phyloP scores from a whole-genome alignment of 2,888 invertebrate species.

The Pseudeuparius sepicola region DNA sequence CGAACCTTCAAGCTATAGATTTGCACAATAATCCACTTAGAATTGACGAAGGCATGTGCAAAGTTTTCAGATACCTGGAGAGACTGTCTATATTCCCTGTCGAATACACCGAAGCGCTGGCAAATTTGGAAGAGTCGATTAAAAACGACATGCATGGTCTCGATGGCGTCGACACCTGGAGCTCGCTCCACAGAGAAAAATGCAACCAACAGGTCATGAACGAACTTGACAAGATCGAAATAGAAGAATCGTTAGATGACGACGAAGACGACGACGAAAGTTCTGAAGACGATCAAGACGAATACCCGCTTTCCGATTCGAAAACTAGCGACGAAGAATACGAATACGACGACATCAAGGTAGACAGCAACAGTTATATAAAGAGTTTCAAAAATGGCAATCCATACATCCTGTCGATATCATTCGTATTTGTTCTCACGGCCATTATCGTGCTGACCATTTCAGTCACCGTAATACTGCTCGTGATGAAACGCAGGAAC shows the following conservation, averaged over 20 bases:
- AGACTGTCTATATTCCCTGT: conserved; percentile 48
- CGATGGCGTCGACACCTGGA: conserved; percentile 23
- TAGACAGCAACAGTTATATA: conserved; percentile 28
- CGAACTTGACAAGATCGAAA: conserved; percentile 30
- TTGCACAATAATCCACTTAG: conserved; percentile 56
- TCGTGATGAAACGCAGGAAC: conserved; percentile 32
- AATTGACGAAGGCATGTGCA: conserved; percentile 58
- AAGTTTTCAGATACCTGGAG: conserved; percentile 55
- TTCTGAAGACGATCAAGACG: conserved; percentile 18
- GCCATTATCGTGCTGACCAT: conserved; percentile 44
- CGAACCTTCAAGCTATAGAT: conserved; percentile 49
- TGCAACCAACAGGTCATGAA: conserved; percentile 20
- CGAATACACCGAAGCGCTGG: conserved; percentile 25
- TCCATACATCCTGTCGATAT: conserved; percentile 33
- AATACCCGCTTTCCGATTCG: too few relatives aligned
- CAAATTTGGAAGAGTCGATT: conserved; percentile 23
- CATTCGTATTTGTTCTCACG: conserved; percentile 48
- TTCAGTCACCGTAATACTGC: conserved; percentile 34
- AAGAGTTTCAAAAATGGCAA: too few relatives aligned
- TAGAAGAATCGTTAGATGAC: conserved; percentile 29
- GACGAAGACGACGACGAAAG: conserved; percentile 36
- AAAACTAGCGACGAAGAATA: conserved; percentile 16
- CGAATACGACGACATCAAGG: conserved; percentile 24
- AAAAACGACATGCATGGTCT: conserved; percentile 24
- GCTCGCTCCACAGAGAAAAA: conserved; percentile 19